Percentiles rank a stretch among this genome's conserved stretches.
Evolutionary conservation across 2,888 invertebrate genomes (phyloP).

Genomic region (Rhimphoctona megacephalus): DNA sequence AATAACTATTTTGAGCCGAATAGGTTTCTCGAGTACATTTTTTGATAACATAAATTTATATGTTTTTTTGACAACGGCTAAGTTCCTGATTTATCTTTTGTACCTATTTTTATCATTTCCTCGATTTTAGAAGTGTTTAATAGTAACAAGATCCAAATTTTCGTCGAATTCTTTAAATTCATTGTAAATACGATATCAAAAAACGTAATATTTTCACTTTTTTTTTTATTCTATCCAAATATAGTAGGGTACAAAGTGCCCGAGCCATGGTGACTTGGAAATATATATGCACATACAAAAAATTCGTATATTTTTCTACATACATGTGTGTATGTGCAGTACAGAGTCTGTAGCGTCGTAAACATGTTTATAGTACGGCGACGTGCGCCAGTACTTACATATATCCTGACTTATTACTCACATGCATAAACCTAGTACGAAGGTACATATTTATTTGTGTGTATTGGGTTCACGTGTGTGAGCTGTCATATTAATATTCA

Average conservation of each 20-base stretch:
- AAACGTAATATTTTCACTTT: neutral
- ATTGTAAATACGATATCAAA: neutral
- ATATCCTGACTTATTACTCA: constrained; percentile 19
- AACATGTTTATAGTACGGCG: constrained; percentile 58
- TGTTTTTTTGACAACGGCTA: too few species aligned
- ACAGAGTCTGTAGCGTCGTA: constrained; percentile 30
- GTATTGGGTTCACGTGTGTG: constrained; percentile 40
- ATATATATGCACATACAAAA: neutral
- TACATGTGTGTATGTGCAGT: neutral
- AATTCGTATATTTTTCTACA: neutral
- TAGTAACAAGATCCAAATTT: neutral
- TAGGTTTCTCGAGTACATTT: too few species aligned
- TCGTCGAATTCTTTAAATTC: neutral
- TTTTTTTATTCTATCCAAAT: neutral
- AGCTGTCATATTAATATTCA: constrained; percentile 77
- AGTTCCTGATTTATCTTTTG: neutral
- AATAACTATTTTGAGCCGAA: too few species aligned
- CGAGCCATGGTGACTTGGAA: neutral
- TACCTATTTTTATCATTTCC: neutral
- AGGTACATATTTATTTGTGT: constrained; percentile 49
- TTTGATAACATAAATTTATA: too few species aligned
- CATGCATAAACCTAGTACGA: constrained; percentile 2
- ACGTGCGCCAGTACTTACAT: constrained; percentile 35
- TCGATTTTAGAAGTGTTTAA: neutral
- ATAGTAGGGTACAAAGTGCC: neutral